These are phyloP conservation scores for Lycodopsis pacificus DNA, from an alignment of 2,797 vertebrate genomes.

Conservation along the genomic window DNA sequence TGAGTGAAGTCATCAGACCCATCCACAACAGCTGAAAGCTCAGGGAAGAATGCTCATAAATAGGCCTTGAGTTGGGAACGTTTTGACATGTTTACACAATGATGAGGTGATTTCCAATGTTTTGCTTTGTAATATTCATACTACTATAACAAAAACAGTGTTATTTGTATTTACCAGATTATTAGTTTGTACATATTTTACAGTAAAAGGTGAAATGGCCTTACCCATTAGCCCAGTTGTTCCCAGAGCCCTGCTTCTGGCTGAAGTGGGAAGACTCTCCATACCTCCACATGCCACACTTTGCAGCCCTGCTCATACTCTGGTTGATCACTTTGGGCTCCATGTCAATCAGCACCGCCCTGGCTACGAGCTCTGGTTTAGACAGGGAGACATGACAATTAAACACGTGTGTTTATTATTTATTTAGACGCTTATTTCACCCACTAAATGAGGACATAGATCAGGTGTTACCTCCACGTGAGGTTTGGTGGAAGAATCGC, in stretches of 20 bases:
- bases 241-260: slow-evolving; percentile 97
- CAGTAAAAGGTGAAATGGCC: slow-evolving; percentile 20
- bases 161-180: neutral
- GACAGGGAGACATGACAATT: neutral
- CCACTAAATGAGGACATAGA: too few relatives aligned
- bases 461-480: slow-evolving; percentile 82
- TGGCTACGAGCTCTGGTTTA: slow-evolving; percentile 83
- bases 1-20: neutral
- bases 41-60: neutral
- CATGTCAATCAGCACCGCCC: slow-evolving; percentile 96
- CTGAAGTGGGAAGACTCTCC: slow-evolving; percentile 87
- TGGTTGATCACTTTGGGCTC: slow-evolving; percentile 95
- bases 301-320: slow-evolving; percentile 84
- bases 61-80: neutral
- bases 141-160: neutral
- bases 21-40: neutral
- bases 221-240: slow-evolving; percentile 99
- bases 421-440: neutral
- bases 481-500: slow-evolving; percentile 88
- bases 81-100: neutral
- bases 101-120: neutral
- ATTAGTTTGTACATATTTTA: neutral
- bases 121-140: neutral
- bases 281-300: slow-evolving; percentile 90
- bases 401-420: neutral